Evolutionary conservation across 2,113 vertebrate genomes (phyloP).

Genomic region (Condylura cristata): DNA sequence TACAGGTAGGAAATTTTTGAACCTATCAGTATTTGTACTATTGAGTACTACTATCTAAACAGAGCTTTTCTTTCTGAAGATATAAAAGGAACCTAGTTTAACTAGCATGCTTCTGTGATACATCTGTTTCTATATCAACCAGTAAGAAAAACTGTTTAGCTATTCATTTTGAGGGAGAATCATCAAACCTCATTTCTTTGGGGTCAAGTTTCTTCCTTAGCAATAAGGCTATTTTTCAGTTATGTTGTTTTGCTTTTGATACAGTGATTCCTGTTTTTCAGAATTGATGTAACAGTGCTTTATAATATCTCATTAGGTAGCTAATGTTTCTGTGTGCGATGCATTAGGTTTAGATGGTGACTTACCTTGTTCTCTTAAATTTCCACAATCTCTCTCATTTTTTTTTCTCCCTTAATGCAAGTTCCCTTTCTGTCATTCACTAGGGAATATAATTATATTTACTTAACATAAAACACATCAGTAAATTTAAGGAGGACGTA

Average conservation of each 20-base stretch:
- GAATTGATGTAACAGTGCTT: not conserved
- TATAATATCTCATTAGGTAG: not conserved
- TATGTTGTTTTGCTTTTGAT: not conserved
- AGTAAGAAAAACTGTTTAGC: not conserved
- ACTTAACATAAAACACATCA: not conserved
- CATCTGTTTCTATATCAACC: not conserved
- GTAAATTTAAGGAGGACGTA: not conserved
- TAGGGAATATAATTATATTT: not conserved
- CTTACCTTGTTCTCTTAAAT: not conserved
- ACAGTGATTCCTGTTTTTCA: not conserved
- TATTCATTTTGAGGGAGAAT: not conserved
- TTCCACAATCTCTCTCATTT: not conserved
- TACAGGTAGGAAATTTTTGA: not conserved
- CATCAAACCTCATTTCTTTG: not conserved
- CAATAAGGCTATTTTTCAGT: not conserved
- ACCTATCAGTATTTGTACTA: not conserved
- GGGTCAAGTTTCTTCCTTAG: not conserved
- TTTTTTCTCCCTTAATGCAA: not conserved
- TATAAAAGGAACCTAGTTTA: not conserved
- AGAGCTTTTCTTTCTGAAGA: slow-evolving; percentile 11
- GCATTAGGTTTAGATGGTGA: not conserved
- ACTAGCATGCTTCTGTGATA: not conserved
- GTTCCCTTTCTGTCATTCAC: not conserved
- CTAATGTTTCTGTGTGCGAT: not conserved
- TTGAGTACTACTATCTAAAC: not conserved